These are phyloP conservation scores for Campylomormyrus tamandua DNA, from an alignment of 2,113 vertebrate species.

Conservation along the genomic window DNA sequence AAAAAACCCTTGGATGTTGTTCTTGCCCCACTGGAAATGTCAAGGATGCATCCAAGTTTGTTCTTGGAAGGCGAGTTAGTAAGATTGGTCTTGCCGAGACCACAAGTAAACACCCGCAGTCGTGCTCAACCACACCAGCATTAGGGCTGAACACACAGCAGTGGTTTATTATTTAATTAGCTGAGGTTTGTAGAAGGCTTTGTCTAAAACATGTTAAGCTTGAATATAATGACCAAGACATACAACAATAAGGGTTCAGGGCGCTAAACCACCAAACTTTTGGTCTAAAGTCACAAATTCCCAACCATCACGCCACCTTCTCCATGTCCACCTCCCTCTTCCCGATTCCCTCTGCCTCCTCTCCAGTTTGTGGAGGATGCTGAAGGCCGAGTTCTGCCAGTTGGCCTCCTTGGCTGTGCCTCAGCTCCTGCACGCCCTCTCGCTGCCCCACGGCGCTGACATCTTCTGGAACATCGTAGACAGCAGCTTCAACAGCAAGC, in stretches of 20 bases:
- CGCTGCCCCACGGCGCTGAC: slow-evolving; percentile 87
- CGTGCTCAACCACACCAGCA: not conserved
- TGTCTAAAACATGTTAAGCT: not conserved
- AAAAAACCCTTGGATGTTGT: too few species aligned
- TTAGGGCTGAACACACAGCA: not conserved
- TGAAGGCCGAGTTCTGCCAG: slow-evolving; percentile 95
- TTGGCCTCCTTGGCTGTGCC: slow-evolving; percentile 87
- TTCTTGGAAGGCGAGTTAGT: too few species aligned
- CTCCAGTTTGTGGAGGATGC: slow-evolving; percentile 86
- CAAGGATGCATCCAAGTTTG: too few species aligned
- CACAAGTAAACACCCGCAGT: not conserved
- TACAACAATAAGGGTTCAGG: not conserved
- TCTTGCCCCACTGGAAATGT: too few species aligned
- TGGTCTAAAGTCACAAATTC: not conserved
- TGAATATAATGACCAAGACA: not conserved
- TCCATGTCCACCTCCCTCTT: too few species aligned
- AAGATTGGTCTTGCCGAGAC: too few species aligned
- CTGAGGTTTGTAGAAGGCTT: not conserved
- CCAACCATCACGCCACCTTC: not conserved
- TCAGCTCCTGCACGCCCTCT: slow-evolving; percentile 89
- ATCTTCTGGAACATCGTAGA: slow-evolving; percentile 98
- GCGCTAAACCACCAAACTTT: not conserved
- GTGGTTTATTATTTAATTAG: not conserved
- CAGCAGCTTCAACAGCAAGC: slow-evolving; percentile 91
- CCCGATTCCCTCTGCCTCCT: not conserved